These are phyloP conservation scores for Tribolium freemani DNA, from an alignment of 2,888 invertebrate species.

Conservation along the genomic window DNA sequence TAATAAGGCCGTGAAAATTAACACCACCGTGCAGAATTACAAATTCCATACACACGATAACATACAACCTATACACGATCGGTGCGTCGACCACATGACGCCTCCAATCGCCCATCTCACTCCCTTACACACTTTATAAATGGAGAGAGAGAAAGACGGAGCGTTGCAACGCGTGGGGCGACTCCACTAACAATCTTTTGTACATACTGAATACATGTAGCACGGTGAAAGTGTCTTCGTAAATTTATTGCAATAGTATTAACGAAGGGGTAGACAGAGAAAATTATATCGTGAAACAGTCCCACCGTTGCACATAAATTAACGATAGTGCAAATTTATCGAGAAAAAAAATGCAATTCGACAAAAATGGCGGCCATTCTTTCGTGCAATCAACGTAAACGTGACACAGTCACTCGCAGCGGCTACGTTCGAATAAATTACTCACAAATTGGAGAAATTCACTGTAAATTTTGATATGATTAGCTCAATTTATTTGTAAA, in stretches of 20 bases:
- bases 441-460: conserved; percentile 46
- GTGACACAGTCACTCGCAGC: conserved; percentile 42
- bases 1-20: conserved; percentile 68
- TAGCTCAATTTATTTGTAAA: conserved; percentile 61
- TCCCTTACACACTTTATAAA: neutral
- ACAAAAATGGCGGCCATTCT: conserved; percentile 33
- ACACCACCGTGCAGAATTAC: conserved; percentile 65
- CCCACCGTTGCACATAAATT: conserved; percentile 49
- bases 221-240: conserved; percentile 60
- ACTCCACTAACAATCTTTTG: conserved; percentile 45
- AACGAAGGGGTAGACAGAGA: conserved; percentile 60
- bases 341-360: conserved; percentile 16
- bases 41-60: conserved; percentile 67
- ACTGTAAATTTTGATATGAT: conserved; percentile 59
- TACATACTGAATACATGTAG: conserved; percentile 54
- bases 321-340: conserved; percentile 55
- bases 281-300: conserved; percentile 53
- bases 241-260: conserved; percentile 64
- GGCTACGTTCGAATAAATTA: conserved; percentile 44
- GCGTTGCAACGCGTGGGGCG: conserved; percentile 27
- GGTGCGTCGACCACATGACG: conserved; percentile 41
- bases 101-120: conserved; percentile 22
- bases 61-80: conserved; percentile 64
- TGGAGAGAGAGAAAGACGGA: conserved; percentile 32
- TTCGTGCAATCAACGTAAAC: conserved; percentile 37